Evolutionary conservation across 2,797 vertebrate genomes (phyloP).

Genomic region (Schizopygopsis pylzovi): DNA sequence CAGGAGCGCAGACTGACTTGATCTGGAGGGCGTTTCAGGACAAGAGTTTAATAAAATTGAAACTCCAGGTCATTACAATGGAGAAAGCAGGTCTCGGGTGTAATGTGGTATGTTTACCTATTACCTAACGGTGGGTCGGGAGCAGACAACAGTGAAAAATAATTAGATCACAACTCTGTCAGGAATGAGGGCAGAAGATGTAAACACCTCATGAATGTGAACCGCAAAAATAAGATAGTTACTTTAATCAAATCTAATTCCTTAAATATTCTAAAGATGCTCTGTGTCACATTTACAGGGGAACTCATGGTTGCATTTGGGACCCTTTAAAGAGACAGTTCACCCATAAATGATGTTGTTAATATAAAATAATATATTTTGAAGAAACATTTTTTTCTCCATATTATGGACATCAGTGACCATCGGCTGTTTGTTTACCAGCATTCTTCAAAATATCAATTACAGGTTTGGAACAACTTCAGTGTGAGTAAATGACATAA

Average conservation of each 20-base stretch:
- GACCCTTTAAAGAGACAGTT: background rate
- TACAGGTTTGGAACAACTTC: too few species aligned
- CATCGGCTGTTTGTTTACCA: too few species aligned
- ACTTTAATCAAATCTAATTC: background rate
- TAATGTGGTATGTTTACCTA: slow-evolving; percentile 13
- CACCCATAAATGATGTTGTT: too few species aligned
- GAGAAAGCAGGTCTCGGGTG: slow-evolving; percentile 17
- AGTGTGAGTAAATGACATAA: too few species aligned
- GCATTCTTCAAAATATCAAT: too few species aligned
- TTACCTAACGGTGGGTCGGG: slow-evolving; percentile 21
- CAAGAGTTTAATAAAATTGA: slow-evolving; percentile 26
- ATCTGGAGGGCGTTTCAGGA: slow-evolving; percentile 23
- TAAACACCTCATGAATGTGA: background rate
- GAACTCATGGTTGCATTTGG: background rate
- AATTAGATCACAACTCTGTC: background rate
- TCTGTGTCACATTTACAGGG: background rate
- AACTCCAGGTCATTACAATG: slow-evolving; percentile 15
- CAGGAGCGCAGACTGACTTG: background rate
- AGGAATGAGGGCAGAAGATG: background rate
- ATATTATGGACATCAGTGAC: too few species aligned
- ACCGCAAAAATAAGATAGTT: background rate
- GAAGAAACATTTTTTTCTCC: too few species aligned
- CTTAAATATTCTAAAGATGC: background rate
- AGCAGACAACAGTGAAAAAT: background rate
- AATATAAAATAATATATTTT: too few species aligned